A percentile compares a stretch with the other conserved stretches of the same genome.
phyloP scores from a whole-genome alignment of 2,797 vertebrate species.

The Rhadinocentrus ornatus region DNA sequence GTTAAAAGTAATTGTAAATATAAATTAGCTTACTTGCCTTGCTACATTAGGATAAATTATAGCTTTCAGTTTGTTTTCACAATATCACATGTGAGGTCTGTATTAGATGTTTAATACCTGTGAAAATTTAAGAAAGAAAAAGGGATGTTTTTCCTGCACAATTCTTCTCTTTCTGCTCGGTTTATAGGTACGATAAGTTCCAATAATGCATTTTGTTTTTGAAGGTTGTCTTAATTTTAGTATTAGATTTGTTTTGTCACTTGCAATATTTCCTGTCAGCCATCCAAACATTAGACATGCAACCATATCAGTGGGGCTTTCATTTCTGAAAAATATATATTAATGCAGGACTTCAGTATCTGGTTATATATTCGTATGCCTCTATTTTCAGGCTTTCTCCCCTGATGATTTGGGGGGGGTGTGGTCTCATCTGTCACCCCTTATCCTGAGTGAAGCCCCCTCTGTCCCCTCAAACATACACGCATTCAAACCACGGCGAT shows the following conservation, averaged over 20 bases:
- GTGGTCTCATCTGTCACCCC: constrained; percentile 81
- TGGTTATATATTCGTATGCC: constrained; percentile 51
- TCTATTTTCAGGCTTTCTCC: constrained; percentile 83
- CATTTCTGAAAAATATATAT: constrained; percentile 32
- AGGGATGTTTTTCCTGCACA: neutral
- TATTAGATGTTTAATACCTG: neutral
- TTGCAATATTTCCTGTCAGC: constrained; percentile 18
- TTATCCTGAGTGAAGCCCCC: constrained; percentile 81
- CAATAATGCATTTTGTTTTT: neutral
- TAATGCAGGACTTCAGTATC: constrained; percentile 31
- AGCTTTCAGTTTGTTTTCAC: no score
- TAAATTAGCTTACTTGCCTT: no score
- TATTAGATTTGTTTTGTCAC: constrained; percentile 15
- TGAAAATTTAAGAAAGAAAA: neutral
- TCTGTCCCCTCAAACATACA: constrained; percentile 79
- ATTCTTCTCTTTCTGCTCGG: neutral
- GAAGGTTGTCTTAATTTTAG: neutral
- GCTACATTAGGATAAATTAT: no score
- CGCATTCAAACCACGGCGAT: constrained; percentile 83
- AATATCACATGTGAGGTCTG: no score
- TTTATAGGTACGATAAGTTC: neutral
- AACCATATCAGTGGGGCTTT: constrained; percentile 63
- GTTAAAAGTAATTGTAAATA: neutral
- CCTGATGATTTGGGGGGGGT: constrained; percentile 82
- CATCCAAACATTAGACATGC: constrained; percentile 28